These are phyloP conservation scores for Lasius platythorax DNA, from an alignment of 2,888 invertebrate species.

Conservation along the genomic window DNA sequence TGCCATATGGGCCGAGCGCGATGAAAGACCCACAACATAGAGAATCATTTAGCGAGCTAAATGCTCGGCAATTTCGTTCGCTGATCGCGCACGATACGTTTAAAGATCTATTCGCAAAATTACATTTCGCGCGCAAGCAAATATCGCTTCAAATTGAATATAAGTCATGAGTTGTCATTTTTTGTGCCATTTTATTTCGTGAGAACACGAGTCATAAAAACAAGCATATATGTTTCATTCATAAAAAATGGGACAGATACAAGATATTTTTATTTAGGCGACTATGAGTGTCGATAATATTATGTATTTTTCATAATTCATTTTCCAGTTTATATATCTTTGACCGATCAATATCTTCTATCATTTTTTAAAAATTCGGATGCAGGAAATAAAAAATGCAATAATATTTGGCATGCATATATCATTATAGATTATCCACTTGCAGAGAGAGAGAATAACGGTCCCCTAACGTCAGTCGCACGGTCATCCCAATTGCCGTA, in stretches of 20 bases:
- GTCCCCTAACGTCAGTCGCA: slow-evolving; percentile 53
- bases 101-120: slow-evolving; percentile 8
- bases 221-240: background rate
- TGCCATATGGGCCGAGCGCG: slow-evolving; percentile 21
- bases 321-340: background rate
- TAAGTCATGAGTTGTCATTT: background rate
- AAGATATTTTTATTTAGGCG: background rate
- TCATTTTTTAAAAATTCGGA: background rate
- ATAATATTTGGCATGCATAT: background rate
- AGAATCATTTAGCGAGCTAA: slow-evolving; percentile 53
- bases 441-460: slow-evolving; percentile 28
- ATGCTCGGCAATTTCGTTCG: slow-evolving; percentile 1
- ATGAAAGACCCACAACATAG: slow-evolving; percentile 30
- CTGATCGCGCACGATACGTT: slow-evolving; percentile 12
- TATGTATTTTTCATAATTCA: background rate
- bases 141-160: background rate
- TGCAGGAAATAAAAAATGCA: background rate
- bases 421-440: slow-evolving; percentile 18
- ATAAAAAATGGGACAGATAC: background rate
- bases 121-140: background rate
- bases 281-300: background rate
- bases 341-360: background rate
- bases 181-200: background rate
- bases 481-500: slow-evolving; percentile 33
- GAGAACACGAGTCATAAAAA: background rate